These are phyloP conservation scores for Chlorocebus sabaeus DNA, from an alignment of 2,113 vertebrate genomes.

Conservation along the genomic window DNA sequence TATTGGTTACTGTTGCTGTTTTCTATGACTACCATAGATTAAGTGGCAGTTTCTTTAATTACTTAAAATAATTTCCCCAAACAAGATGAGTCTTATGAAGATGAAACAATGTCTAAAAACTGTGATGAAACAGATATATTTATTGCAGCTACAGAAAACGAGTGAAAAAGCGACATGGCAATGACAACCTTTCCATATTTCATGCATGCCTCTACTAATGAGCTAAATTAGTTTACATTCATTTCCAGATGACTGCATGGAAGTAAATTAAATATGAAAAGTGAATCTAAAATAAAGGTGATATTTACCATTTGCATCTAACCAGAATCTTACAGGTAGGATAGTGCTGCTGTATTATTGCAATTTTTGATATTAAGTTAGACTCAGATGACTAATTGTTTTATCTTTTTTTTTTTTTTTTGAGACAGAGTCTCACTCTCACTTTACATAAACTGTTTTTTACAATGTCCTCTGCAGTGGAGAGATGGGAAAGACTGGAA, in stretches of 20 bases:
- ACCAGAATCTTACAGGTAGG: neutral
- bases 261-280: neutral
- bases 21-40: neutral
- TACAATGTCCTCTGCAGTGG: neutral
- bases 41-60: neutral
- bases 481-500: neutral
- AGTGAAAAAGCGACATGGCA: neutral
- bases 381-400: conserved; percentile 1
- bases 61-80: conserved; percentile 23
- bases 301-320: neutral
- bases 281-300: conserved; percentile 23
- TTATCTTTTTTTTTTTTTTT: neutral
- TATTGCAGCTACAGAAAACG: conserved; percentile 14
- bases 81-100: neutral
- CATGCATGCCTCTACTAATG: neutral
- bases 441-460: neutral
- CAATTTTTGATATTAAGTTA: neutral
- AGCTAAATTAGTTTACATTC: neutral
- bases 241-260: neutral
- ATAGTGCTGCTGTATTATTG: neutral
- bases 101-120: neutral
- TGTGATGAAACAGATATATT: neutral
- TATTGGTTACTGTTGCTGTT: neutral
- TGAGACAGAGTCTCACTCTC: no score
- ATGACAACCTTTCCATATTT: conserved; percentile 13